A percentile compares a stretch with the other conserved stretches of the same genome.
Evolutionary conservation across 2,888 invertebrate species (phyloP).

Genomic region (Hemistola chrysoprasaria): DNA sequence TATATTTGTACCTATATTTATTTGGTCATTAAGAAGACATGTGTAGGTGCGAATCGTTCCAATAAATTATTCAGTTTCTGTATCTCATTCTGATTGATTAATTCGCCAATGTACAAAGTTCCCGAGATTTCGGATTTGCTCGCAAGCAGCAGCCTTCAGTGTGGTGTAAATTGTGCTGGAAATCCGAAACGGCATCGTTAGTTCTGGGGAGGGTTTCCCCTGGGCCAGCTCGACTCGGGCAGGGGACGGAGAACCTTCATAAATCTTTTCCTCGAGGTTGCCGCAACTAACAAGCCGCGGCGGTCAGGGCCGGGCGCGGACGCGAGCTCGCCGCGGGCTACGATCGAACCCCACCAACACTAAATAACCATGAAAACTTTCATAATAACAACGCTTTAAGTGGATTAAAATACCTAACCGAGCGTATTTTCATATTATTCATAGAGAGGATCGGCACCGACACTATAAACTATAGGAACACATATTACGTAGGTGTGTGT

Average conservation of each 20-base stretch:
- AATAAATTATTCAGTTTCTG: slow-evolving; percentile 50
- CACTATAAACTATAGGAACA: no score
- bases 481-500: no score
- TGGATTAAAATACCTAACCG: slow-evolving; percentile 64
- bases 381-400: slow-evolving; percentile 67
- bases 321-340: slow-evolving; percentile 35
- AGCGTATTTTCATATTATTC: slow-evolving; percentile 65
- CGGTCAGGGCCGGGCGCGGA: slow-evolving; percentile 32
- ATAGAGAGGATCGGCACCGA: slow-evolving; percentile 51
- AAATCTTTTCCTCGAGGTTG: slow-evolving; percentile 75
- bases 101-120: slow-evolving; percentile 62
- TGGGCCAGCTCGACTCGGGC: slow-evolving; percentile 65
- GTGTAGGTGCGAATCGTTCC: slow-evolving; percentile 43
- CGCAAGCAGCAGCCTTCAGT: slow-evolving; percentile 45
- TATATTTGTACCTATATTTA: no score
- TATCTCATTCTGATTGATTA: slow-evolving; percentile 56
- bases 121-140: slow-evolving; percentile 61
- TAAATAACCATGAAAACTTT: slow-evolving; percentile 66
- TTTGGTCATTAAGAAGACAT: slow-evolving; percentile 16
- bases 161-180: slow-evolving; percentile 75
- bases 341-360: slow-evolving; percentile 41
- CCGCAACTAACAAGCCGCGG: slow-evolving; percentile 74
- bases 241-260: slow-evolving; percentile 71
- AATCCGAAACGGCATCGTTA: slow-evolving; percentile 77
- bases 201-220: slow-evolving; percentile 68